These are phyloP conservation scores for Camptogramma bilineatum DNA, from an alignment of 2,888 invertebrate genomes.

Conservation along the genomic window DNA sequence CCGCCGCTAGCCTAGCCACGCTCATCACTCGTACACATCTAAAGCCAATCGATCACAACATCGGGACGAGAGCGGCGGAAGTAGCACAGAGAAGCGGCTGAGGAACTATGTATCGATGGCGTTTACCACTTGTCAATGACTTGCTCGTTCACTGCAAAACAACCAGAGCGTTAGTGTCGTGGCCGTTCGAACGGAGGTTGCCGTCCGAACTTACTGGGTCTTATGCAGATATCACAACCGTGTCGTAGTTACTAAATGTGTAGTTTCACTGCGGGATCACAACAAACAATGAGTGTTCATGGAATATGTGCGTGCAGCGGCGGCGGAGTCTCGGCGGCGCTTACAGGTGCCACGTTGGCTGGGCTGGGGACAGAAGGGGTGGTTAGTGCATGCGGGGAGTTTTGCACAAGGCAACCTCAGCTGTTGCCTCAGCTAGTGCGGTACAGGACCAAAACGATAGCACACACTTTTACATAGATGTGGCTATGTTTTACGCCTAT, in stretches of 20 bases:
- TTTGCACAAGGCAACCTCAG: slow-evolving; percentile 56
- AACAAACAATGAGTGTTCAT: slow-evolving; percentile 85
- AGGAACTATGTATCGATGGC: slow-evolving; percentile 81
- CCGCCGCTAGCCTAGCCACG: slow-evolving; percentile 48
- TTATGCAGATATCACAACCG: slow-evolving; percentile 82
- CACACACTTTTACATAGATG: slow-evolving; percentile 2
- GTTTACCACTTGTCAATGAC: slow-evolving; percentile 89
- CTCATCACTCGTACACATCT: slow-evolving; percentile 58
- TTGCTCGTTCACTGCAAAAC: slow-evolving; percentile 89
- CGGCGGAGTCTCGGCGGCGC: slow-evolving; percentile 68
- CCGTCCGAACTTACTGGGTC: slow-evolving; percentile 78
- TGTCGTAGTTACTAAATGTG: slow-evolving; percentile 78
- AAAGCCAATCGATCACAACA: slow-evolving; percentile 67
- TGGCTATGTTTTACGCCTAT: slow-evolving; percentile 23
- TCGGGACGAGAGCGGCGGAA: slow-evolving; percentile 76
- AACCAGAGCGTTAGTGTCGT: slow-evolving; percentile 77
- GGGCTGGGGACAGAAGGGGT: slow-evolving; percentile 81
- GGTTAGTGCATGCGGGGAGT: slow-evolving; percentile 80
- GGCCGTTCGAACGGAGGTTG: slow-evolving; percentile 68
- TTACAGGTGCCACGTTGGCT: slow-evolving; percentile 81
- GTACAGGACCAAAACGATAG: neutral
- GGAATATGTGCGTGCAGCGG: slow-evolving; percentile 82
- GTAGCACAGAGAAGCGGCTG: slow-evolving; percentile 80
- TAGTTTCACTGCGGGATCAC: slow-evolving; percentile 85
- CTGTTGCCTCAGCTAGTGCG: neutral